A percentile compares a stretch with the other conserved stretches of the same genome.
Evolutionary conservation across 1,140 invertebrate species (phyloP).

Genomic region (Hyles vespertilio): DNA sequence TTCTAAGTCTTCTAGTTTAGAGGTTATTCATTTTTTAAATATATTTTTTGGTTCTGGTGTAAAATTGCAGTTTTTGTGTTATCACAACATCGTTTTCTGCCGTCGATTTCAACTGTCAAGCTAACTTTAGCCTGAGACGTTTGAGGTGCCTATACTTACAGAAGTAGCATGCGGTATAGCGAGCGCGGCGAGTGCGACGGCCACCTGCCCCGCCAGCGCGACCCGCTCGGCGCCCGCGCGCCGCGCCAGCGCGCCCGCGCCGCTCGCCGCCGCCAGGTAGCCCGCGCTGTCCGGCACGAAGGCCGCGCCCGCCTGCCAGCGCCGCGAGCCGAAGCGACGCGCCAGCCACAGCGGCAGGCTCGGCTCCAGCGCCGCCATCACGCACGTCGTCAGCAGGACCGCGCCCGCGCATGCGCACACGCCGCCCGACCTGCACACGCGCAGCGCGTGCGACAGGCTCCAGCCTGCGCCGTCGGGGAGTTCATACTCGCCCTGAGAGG

Average conservation of each 20-base stretch:
- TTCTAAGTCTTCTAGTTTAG: no score
- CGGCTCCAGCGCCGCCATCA: slow-evolving; percentile 87
- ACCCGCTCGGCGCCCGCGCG: slow-evolving; percentile 37
- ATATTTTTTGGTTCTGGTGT: no score
- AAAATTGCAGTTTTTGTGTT: no score
- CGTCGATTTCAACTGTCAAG: no score
- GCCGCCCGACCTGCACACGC: slow-evolving; percentile 22
- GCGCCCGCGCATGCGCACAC: slow-evolving; percentile 73
- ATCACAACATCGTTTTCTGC: no score
- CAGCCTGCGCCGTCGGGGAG: slow-evolving; percentile 6
- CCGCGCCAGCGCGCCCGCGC: slow-evolving; percentile 31
- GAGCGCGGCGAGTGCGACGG: slow-evolving; percentile 42
- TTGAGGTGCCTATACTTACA: slow-evolving; percentile 21
- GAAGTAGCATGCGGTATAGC: slow-evolving; percentile 39
- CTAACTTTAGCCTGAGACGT: no score
- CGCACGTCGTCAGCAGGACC: slow-evolving; percentile 83
- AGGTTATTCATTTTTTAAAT: no score
- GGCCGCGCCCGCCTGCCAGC: slow-evolving; percentile 84
- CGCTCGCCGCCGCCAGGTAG: slow-evolving; percentile 80
- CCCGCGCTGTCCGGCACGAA: slow-evolving; percentile 89
- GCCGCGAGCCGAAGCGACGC: slow-evolving; percentile 80
- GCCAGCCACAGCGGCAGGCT: slow-evolving; percentile 88
- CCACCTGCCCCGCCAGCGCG: slow-evolving; percentile 37
- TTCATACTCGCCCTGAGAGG: no score
- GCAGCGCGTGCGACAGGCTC: slow-evolving; percentile 18